Percentiles rank a stretch among this genome's conserved stretches.
These are phyloP conservation scores for Apodemia zela DNA, from an alignment of 2,888 invertebrate species.

Conservation along the genomic window DNA sequence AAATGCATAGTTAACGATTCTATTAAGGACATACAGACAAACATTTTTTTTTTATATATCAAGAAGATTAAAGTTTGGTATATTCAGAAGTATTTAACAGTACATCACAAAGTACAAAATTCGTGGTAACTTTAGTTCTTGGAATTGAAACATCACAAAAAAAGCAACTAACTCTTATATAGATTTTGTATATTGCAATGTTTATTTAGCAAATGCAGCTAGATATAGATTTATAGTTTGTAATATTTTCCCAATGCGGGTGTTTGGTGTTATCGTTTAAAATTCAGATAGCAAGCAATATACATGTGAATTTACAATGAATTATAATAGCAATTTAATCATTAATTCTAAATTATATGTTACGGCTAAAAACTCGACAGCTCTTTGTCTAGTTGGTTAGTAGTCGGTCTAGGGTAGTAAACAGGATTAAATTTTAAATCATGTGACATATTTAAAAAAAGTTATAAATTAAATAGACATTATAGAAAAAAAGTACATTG, in stretches of 20 bases:
- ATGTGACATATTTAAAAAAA: too few species aligned
- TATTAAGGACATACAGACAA: too few species aligned
- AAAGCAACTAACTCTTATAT: neutral
- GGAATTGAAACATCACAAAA: neutral
- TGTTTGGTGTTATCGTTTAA: constrained; percentile 5
- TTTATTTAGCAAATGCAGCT: constrained; percentile 12
- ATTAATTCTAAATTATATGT: constrained; percentile 1
- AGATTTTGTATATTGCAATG: constrained; percentile 10
- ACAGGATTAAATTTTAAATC: too few species aligned
- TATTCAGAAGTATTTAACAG: too few species aligned
- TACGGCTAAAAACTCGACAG: neutral
- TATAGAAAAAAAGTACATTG: too few species aligned
- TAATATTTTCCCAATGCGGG: constrained; percentile 1
- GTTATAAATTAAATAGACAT: too few species aligned
- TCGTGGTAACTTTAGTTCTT: neutral
- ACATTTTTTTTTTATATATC: too few species aligned
- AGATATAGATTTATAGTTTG: constrained; percentile 4
- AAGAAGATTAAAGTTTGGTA: too few species aligned
- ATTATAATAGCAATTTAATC: constrained; percentile 9
- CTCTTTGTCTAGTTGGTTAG: neutral
- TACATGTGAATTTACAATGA: constrained; percentile 7
- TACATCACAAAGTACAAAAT: too few species aligned
- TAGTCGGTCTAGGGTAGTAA: too few species aligned
- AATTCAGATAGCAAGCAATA: constrained; percentile 3
- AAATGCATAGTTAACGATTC: too few species aligned